These are phyloP conservation scores for Podarcis cretensis DNA, from an alignment of 2,113 vertebrate species.

Conservation along the genomic window DNA sequence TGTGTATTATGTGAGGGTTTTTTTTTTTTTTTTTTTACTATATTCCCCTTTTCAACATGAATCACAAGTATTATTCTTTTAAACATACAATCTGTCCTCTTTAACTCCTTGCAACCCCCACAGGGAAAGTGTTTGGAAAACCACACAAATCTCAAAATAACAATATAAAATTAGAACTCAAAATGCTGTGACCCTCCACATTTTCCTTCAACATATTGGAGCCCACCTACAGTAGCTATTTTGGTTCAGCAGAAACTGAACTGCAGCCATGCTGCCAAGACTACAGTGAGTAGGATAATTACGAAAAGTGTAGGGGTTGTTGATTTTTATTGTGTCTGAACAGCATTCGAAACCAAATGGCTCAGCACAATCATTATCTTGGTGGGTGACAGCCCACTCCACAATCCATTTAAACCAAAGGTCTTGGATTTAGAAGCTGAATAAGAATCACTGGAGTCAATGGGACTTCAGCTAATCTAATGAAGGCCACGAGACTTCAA, in stretches of 20 bases:
- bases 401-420: slow-evolving; percentile 5
- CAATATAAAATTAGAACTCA: slow-evolving; percentile 44
- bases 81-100: slow-evolving; percentile 35
- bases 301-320: slow-evolving; percentile 32
- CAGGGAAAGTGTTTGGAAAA: slow-evolving; percentile 14
- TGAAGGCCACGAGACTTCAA: background rate
- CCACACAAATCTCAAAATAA: slow-evolving; percentile 20
- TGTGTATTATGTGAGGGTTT: background rate
- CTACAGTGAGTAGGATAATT: slow-evolving; percentile 33
- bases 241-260: slow-evolving; percentile 37
- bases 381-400: slow-evolving; percentile 2
- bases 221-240: slow-evolving; percentile 44
- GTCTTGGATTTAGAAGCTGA: slow-evolving; percentile 8
- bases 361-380: slow-evolving; percentile 18
- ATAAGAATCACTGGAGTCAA: slow-evolving; percentile 7
- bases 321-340: background rate
- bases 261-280: slow-evolving; percentile 21
- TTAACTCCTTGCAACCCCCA: background rate
- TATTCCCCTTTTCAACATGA: slow-evolving; percentile 27
- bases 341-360: background rate
- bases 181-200: slow-evolving; percentile 14
- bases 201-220: slow-evolving; percentile 45
- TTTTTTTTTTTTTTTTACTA: slow-evolving; percentile 17
- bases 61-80: slow-evolving; percentile 43
- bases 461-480: background rate